Conservation (phyloP, 2,113 vertebrate species). For the Plotosus lineatus region DNA sequence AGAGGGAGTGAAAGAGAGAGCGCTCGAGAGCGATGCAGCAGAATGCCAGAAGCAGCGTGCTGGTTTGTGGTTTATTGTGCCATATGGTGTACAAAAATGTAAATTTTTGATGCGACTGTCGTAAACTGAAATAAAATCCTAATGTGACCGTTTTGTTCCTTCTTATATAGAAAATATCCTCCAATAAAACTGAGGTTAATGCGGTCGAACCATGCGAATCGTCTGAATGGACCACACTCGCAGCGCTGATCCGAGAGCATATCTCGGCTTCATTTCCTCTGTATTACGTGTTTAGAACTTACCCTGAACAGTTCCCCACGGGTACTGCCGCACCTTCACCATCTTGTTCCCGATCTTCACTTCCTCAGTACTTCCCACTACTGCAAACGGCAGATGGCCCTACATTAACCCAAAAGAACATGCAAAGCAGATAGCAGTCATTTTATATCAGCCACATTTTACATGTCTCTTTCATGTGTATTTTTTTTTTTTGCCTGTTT, state of each 20-base stretch:
- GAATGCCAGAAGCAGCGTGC: neutral
- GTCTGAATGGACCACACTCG: slow-evolving; percentile 22
- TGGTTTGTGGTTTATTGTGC: slow-evolving; percentile 3
- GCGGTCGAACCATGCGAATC: neutral
- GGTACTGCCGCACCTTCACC: slow-evolving; percentile 97
- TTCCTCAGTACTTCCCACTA: slow-evolving; percentile 96
- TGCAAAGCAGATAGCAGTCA: slow-evolving; percentile 25
- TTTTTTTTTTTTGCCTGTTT: neutral
- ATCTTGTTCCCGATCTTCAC: slow-evolving; percentile 99
- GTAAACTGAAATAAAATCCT: neutral
- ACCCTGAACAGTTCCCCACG: slow-evolving; percentile 97
- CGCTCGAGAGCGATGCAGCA: slow-evolving; percentile 27
- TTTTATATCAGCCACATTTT: neutral
- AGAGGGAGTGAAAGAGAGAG: too few species aligned
- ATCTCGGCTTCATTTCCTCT: slow-evolving; percentile 61
- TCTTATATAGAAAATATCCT: neutral
- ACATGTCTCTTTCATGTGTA: neutral
- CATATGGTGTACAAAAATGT: neutral
- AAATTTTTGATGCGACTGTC: neutral
- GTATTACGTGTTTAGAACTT: slow-evolving; percentile 64
- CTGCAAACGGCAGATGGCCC: slow-evolving; percentile 96
- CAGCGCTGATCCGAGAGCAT: slow-evolving; percentile 24
- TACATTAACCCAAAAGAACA: slow-evolving; percentile 64
- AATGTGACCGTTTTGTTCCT: neutral
- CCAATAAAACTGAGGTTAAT: neutral